Base-by-base conservation (phyloP, 2,797 vertebrate species). In the Emys orbicularis region DNA sequence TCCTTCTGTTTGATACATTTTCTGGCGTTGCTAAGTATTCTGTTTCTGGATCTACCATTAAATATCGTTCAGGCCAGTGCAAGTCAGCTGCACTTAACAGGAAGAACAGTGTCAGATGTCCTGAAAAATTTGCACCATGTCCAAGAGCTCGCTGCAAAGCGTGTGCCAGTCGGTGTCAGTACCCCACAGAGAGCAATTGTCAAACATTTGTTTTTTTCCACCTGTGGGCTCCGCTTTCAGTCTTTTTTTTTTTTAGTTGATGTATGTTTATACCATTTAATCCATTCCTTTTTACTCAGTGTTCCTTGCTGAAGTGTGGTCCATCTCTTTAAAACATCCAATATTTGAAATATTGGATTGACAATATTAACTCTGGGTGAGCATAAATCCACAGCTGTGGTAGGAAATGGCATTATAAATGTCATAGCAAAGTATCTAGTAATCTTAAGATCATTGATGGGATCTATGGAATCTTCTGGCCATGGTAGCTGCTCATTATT, bases 401-500 rank as follows among this genome's bases (percentile, higher is more conserved):
- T 87, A 61, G 90, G 44, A 57, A 90, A 34, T 84, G 86, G 50
- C 21, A 80, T 37, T 50, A 56, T 59, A 29, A 88, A 8, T 93
- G 50, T 44, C 44, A 68, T 83, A 89, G 31, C 49, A 83, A 76
- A 68, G 44, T 89, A 2, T 87, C 72, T 19, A 88, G 12, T 41
- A 19, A 27, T 74, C 41, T 74, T 44, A 74, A 44, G 54, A 27
- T 5, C 61, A 86, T 76, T 41, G 52, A 44, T 1, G 25, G 49
- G 34, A 10, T 90, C 90, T 61, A 1, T 85, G 61, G 37, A 91
- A 87, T 6, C 88, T 95, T 94, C 81, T 94, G 83, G 79, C 72
- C 83, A 84, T 25, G 81, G 76, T 95, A 83, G 86, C 68, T 15
- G 25, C 41, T 74, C 41, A 27, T 44, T 74, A 25, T 74, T 44